Conservation (phyloP, 2,888 invertebrate species). For the Drosophila meridiana region DNA sequence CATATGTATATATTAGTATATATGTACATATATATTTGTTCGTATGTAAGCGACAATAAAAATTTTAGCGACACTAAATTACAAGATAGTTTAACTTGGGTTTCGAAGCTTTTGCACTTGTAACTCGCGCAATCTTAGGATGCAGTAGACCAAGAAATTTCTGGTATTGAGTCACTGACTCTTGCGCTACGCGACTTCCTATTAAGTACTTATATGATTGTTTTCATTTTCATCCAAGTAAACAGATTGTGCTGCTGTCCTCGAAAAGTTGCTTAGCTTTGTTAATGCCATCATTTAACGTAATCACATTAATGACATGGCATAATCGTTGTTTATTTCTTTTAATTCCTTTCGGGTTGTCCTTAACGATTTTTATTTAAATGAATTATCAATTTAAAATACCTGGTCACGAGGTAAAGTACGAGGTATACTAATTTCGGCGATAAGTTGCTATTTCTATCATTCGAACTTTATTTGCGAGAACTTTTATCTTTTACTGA, state of each 20-base stretch:
- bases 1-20: too few species aligned
- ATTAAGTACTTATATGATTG: constrained; percentile 16
- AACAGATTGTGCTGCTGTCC: neutral
- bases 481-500: too few species aligned
- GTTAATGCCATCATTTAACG: constrained; percentile 1
- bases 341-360: neutral
- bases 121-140: constrained; percentile 50
- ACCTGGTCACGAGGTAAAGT: too few species aligned
- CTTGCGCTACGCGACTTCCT: constrained; percentile 36
- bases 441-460: neutral
- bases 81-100: constrained; percentile 42
- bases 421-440: too few species aligned
- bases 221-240: constrained; percentile 4
- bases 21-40: neutral
- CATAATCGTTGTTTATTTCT: neutral
- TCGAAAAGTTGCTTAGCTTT: neutral
- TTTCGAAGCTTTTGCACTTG: constrained; percentile 59
- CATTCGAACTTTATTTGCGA: too few species aligned
- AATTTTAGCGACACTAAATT: constrained; percentile 35
- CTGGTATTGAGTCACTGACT: constrained; percentile 77
- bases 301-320: neutral
- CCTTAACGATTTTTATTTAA: neutral
- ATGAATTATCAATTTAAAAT: too few species aligned
- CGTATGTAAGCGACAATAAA: neutral
- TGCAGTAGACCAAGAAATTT: constrained; percentile 67